Evolutionary conservation across 2,113 vertebrate genomes (phyloP).

Genomic region (Sceloporus tristichus): DNA sequence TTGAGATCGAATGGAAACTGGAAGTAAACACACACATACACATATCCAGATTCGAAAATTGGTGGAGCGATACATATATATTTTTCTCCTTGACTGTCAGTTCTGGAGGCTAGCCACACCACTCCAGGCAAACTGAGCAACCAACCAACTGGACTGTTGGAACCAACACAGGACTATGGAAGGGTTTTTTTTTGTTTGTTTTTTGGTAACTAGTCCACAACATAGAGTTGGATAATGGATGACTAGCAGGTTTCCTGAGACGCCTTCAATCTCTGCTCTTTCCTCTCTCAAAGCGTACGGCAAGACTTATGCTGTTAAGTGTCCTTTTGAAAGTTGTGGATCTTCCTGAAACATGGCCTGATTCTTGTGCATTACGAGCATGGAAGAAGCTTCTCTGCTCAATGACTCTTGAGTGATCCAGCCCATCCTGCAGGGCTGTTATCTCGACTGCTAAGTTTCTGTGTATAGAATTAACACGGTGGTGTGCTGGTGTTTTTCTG

Average conservation of each 20-base stretch:
- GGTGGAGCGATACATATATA: constrained; percentile 71
- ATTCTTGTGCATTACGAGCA: constrained; percentile 42
- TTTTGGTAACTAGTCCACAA: constrained; percentile 8
- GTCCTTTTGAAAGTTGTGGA: constrained; percentile 66
- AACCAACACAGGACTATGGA: not conserved
- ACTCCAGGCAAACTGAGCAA: not conserved
- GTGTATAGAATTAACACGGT: constrained; percentile 33
- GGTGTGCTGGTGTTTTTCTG: not conserved
- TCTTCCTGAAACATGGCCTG: constrained; percentile 48
- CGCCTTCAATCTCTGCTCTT: constrained; percentile 43
- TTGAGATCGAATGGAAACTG: constrained; percentile 63
- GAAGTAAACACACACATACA: not conserved
- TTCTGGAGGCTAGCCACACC: constrained; percentile 49
- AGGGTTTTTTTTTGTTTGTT: constrained; percentile 36
- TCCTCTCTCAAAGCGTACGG: constrained; percentile 46
- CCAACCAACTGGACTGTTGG: constrained; percentile 19
- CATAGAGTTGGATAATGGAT: constrained; percentile 48
- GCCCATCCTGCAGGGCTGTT: not conserved
- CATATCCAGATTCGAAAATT: constrained; percentile 59
- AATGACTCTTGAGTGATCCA: constrained; percentile 37
- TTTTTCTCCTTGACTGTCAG: constrained; percentile 61
- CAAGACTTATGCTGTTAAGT: constrained; percentile 63
- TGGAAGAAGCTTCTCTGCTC: constrained; percentile 36
- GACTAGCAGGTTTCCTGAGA: constrained; percentile 25
- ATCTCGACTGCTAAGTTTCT: constrained; percentile 2